phyloP scores from a whole-genome alignment of 2,113 vertebrate genomes.

The Nymphicus hollandicus region DNA sequence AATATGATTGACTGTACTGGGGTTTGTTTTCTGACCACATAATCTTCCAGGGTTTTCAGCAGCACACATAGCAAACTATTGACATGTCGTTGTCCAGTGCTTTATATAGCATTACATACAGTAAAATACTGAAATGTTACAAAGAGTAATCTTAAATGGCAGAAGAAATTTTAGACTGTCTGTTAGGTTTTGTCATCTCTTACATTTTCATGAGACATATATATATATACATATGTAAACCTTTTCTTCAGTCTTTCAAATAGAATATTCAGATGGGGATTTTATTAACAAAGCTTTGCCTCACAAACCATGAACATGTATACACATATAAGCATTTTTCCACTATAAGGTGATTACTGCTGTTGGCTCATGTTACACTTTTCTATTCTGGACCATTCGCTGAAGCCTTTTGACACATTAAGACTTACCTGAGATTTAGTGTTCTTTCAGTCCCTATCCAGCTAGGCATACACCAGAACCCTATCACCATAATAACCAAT shows the following conservation, averaged over 20 bases:
- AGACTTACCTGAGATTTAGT: not conserved
- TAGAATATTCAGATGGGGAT: not conserved
- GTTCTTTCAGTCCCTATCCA: not conserved
- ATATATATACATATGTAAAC: not conserved
- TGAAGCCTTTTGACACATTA: not conserved
- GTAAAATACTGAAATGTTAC: not conserved
- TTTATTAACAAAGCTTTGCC: not conserved
- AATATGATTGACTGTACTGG: accelerated
- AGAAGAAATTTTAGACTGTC: not conserved
- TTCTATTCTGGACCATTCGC: not conserved
- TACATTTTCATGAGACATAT: not conserved
- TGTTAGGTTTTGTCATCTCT: not conserved
- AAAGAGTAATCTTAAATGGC: not conserved
- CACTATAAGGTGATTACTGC: not conserved
- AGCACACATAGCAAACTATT: not conserved
- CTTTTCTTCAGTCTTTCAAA: not conserved
- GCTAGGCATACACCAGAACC: not conserved
- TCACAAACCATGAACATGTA: not conserved
- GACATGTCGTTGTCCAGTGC: accelerated
- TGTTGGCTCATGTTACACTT: not conserved
- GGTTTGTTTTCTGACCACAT: not conserved
- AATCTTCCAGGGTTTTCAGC: not conserved
- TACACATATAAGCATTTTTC: not conserved
- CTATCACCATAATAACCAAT: not conserved
- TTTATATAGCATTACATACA: not conserved